Evolutionary conservation across 2,888 invertebrate species (phyloP), one percentile per base, ranked within the genome.

Genomic region (Agrochola lota): DNA sequence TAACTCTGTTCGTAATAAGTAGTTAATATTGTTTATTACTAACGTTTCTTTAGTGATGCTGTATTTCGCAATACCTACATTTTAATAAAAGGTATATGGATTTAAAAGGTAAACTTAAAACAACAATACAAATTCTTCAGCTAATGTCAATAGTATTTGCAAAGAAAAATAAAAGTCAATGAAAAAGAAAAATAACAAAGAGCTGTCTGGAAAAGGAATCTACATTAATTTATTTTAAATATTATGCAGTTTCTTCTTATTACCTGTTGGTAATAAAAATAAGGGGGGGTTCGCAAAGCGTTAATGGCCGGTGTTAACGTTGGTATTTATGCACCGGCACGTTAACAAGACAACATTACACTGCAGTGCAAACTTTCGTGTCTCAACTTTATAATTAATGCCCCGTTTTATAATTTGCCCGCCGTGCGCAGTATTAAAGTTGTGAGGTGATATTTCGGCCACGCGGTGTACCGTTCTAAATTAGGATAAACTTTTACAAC

Each of bases 311-410:
- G 89, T 91, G 90, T 91, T 94, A 93, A 91, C 90, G 90, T 81
- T 71, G 87, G 90, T 92, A 92, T 94, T 95, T 94, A 95, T 95
- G 94, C 94, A 91, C 88, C 86, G 87, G 91, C 93, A 94, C 93
- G 94, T 87, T 92, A 93, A 92, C 93, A 92, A 93, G 92, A 92
- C 91, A 91, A 91, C 91, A 93, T 92, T 93, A 94, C 92, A 91
- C 91, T 93, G 91, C 92, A 92, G 90, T 87, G 90, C 91, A 92
- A 93, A 93, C 91, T 94, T 46, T 91, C 84, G 89, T 87, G 87
- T 89, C 91, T 89, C 89, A 87, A 94, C 92, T 95, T 95, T 92
- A 89, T 94, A 95, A 95, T 94, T 91, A 94, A 95, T 93, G 92
- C 85, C 90, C 90, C 90, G 91, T 93, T 95, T 94, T 93, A 93